Conservation (phyloP, 2,113 vertebrate genomes). For the Psammodynastes pulverulentus region DNA sequence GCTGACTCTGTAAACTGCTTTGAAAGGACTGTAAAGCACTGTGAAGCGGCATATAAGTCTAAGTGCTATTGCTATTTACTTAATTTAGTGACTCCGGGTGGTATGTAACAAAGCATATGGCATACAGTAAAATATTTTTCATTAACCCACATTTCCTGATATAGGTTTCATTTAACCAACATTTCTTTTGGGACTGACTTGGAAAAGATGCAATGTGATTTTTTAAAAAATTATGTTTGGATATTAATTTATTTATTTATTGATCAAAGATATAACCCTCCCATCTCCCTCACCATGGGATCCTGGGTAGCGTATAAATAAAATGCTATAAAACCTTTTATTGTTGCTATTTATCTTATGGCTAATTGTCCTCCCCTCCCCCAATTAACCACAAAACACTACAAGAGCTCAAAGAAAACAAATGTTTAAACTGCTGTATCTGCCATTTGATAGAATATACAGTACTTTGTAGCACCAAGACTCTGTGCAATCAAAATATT, state of each 20-base stretch:
- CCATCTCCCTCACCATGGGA: not conserved
- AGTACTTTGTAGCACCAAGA: conserved; percentile 51
- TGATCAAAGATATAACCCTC: not conserved
- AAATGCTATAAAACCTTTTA: conserved; percentile 35
- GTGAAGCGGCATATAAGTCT: not conserved
- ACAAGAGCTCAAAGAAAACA: conserved; percentile 55
- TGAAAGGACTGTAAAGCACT: not conserved
- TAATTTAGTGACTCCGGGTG: not conserved
- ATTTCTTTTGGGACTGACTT: conserved; percentile 63
- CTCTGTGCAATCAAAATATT: conserved; percentile 50
- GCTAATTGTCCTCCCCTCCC: conserved; percentile 66
- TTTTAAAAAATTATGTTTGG: conserved; percentile 65
- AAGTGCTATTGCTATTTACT: not conserved
- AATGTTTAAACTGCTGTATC: conserved; percentile 36
- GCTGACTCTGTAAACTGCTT: not conserved
- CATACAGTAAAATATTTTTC: not conserved
- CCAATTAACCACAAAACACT: conserved; percentile 74
- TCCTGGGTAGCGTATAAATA: not conserved
- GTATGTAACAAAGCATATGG: not conserved
- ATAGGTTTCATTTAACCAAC: conserved; percentile 43
- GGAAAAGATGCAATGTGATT: conserved; percentile 37
- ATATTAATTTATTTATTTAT: conserved; percentile 56
- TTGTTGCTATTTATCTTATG: conserved; percentile 76
- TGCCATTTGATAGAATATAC: conserved; percentile 57
- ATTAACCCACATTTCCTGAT: not conserved